Percentiles rank a stretch among this genome's conserved stretches.
These are phyloP conservation scores for Entelurus aequoreus DNA, from an alignment of 2,113 vertebrate genomes.

Conservation along the genomic window DNA sequence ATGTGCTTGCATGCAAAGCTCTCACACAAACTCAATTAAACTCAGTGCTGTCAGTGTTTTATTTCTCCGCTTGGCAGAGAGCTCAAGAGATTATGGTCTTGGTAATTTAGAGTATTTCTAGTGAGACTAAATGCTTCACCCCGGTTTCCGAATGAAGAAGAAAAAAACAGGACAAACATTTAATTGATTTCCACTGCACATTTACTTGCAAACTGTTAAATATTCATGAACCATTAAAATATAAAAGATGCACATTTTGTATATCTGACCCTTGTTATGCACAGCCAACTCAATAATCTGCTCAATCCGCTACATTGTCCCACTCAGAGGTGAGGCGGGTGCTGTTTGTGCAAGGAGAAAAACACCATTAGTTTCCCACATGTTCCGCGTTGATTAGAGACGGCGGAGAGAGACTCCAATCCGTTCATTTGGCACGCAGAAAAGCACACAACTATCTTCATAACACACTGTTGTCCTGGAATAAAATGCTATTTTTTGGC, in stretches of 20 bases:
- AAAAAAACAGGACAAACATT: constrained; percentile 2
- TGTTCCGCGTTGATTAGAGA: constrained; percentile 59
- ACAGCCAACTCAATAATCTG: constrained; percentile 50
- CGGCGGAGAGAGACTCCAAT: constrained; percentile 61
- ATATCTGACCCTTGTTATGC: constrained; percentile 61
- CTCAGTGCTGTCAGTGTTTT: constrained; percentile 30
- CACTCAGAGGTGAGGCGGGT: constrained; percentile 53
- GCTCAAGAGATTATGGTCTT: constrained; percentile 58
- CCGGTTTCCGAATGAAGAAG: background rate
- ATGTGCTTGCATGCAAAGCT: constrained; percentile 12
- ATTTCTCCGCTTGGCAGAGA: constrained; percentile 42
- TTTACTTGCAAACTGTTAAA: constrained; percentile 60
- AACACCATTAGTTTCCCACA: constrained; percentile 61
- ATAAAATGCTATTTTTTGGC: constrained; percentile 32
- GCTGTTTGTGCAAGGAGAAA: constrained; percentile 47
- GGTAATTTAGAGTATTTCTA: constrained; percentile 57
- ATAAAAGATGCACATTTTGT: constrained; percentile 71
- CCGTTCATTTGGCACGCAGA: constrained; percentile 59
- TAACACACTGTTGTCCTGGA: constrained; percentile 49
- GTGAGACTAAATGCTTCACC: constrained; percentile 13
- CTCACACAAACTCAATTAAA: constrained; percentile 28
- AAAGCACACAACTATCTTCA: constrained; percentile 56
- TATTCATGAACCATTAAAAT: constrained; percentile 72
- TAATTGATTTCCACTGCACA: constrained; percentile 61
- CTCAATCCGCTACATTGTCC: constrained; percentile 50